These are phyloP conservation scores for Pseudomyrmex pallidus DNA, from an alignment of 1,140 invertebrate genomes.

Conservation along the genomic window DNA sequence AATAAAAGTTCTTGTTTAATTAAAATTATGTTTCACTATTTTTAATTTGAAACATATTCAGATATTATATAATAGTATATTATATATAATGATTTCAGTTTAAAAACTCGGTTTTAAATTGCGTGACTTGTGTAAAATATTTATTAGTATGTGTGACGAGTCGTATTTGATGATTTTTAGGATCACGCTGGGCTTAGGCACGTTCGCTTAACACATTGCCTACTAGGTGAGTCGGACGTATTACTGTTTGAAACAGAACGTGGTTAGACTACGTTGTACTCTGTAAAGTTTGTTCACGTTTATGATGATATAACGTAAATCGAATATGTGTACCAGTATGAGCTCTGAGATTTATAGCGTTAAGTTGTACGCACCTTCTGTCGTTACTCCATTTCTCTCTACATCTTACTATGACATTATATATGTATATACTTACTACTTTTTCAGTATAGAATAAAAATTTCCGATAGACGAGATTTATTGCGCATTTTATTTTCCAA, in stretches of 20 bases:
- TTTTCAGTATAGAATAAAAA: neutral
- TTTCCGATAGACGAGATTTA: neutral
- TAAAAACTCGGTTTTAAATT: too few relatives aligned
- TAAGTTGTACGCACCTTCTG: conserved; percentile 3
- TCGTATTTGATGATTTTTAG: conserved; percentile 59
- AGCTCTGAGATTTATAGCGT: conserved; percentile 33
- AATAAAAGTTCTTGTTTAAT: neutral
- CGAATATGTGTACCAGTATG: conserved; percentile 27
- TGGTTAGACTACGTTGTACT: conserved; percentile 27
- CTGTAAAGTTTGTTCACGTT: conserved; percentile 61
- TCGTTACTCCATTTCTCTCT: neutral
- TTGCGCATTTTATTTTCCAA: neutral
- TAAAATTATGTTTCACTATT: neutral
- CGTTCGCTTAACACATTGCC: conserved; percentile 66
- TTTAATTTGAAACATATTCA: too few relatives aligned
- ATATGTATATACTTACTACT: neutral
- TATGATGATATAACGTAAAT: conserved; percentile 55
- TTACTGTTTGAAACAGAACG: conserved; percentile 56
- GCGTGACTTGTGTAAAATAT: conserved; percentile 2
- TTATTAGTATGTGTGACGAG: conserved; percentile 29
- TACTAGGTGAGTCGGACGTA: conserved; percentile 63
- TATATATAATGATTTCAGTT: too few relatives aligned
- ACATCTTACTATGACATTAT: neutral
- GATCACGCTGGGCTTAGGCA: conserved; percentile 63
- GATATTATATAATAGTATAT: too few relatives aligned